Conservation (phyloP, 2,888 invertebrate genomes). For the Aphidoletes aphidimyza region DNA sequence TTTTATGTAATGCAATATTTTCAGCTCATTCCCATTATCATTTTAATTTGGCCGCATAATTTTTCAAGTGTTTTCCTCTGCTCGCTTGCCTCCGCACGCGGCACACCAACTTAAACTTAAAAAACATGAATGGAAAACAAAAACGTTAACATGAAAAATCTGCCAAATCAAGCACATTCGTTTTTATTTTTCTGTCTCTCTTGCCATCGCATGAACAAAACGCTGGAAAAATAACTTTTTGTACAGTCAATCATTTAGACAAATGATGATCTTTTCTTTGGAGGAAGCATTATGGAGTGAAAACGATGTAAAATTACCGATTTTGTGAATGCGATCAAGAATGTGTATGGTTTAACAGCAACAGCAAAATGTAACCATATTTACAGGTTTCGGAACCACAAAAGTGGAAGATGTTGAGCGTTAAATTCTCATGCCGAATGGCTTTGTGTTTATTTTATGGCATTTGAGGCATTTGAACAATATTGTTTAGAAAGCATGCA, state of each 20-base stretch:
- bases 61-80: not conserved
- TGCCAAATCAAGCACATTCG: no score
- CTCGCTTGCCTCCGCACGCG: not conserved
- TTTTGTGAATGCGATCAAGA: not conserved
- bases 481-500: no score
- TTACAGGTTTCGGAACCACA: no score
- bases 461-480: no score
- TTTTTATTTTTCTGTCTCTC: no score
- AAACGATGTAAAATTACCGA: no score
- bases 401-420: not conserved
- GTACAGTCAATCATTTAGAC: no score
- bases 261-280: no score
- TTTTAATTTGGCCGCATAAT: slow-evolving; percentile 30
- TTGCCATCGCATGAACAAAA: no score
- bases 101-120: not conserved
- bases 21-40: slow-evolving; percentile 22
- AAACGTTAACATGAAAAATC: not conserved
- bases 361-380: not conserved
- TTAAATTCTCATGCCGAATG: not conserved
- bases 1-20: not conserved
- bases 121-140: not conserved
- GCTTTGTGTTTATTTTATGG: not conserved
- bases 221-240: no score
- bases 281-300: no score
- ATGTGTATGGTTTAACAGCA: not conserved